Evolutionary conservation across 2,113 vertebrate genomes (phyloP), one percentile per base, ranked within the genome.

Genomic region (Calonectris borealis): DNA sequence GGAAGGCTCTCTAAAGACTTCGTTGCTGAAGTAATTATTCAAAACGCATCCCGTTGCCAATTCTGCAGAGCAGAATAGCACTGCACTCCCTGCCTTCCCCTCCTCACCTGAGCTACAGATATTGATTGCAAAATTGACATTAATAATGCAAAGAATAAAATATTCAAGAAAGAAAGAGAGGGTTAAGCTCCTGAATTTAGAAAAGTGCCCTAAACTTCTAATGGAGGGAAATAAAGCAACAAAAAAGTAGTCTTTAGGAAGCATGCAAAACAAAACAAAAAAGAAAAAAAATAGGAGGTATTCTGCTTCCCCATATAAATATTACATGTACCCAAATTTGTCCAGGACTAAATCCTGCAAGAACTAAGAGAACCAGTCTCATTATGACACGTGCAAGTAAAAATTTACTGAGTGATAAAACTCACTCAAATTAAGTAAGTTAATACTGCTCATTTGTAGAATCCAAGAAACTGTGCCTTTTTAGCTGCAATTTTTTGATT

Each of bases 331-430:
- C 4, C 3, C 31, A 82, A 7, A n/a, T 66, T 52, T 40, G 13
- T 20, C 34, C 22, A 82, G 42, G 24, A 66, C 44, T 61, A 57
- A 16, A 70, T 18, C 7, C 32, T 52, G 8, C 15, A 80, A 27
- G 20, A 16, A 62, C 32, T 58, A 52, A 71, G 25, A 54, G 31
- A 71, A 46, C 17, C 18, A 34, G 8, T 54, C n/a, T 46, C 19
- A 58, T 66, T 31, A 19, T 10, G 5, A 64, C 1, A 34, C 0
- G 0, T 3, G 3, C 18, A 55, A 62, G 25, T 11, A 38, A 69
- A 52, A 66, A 13, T 40, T 16, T 13, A 64, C 25, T 15, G 17
- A 90, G 29, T 52, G 27, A 70, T 42, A 57, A 77, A 92, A 31
- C 57, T 61, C 68, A n/a, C 6, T 55, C 36, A 83, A 86, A 72